Percentiles rank a stretch among this genome's conserved stretches.
Conservation (phyloP, 2,113 vertebrate species). For the Stictonetta naevosa region DNA sequence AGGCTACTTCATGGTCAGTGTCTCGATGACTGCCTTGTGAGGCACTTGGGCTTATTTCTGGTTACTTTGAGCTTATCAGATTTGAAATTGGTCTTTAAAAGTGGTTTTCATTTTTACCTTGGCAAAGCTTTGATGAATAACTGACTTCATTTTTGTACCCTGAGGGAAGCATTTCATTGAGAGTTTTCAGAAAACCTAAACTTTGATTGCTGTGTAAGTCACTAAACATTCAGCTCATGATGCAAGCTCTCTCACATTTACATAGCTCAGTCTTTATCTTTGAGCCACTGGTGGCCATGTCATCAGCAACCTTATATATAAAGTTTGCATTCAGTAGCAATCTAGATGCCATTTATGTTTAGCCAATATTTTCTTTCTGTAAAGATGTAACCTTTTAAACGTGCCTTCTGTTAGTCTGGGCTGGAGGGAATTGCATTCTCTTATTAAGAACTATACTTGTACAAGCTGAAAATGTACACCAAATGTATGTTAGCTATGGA, state of each 20-base stretch:
- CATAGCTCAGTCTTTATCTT: not conserved
- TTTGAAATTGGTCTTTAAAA: not conserved
- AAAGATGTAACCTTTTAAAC: not conserved
- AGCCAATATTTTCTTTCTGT: not conserved
- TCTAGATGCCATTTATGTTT: not conserved
- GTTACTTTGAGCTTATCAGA: not conserved
- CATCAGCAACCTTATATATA: not conserved
- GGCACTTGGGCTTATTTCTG: not conserved
- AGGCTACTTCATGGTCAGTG: not conserved
- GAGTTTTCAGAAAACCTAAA: not conserved
- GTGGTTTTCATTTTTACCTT: not conserved
- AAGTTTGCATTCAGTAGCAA: not conserved
- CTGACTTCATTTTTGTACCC: not conserved
- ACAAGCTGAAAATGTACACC: not conserved
- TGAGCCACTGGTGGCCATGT: not conserved
- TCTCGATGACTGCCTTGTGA: not conserved
- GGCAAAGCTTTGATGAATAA: not conserved
- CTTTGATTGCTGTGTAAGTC: not conserved
- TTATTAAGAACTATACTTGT: not conserved
- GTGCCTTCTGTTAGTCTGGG: not conserved
- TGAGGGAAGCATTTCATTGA: not conserved
- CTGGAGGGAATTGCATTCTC: not conserved
- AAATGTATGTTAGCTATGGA: not conserved
- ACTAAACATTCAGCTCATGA: not conserved
- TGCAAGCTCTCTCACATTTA: accelerated